phyloP scores from a whole-genome alignment of 2,888 invertebrate species.

The Spicauda simplicius region DNA sequence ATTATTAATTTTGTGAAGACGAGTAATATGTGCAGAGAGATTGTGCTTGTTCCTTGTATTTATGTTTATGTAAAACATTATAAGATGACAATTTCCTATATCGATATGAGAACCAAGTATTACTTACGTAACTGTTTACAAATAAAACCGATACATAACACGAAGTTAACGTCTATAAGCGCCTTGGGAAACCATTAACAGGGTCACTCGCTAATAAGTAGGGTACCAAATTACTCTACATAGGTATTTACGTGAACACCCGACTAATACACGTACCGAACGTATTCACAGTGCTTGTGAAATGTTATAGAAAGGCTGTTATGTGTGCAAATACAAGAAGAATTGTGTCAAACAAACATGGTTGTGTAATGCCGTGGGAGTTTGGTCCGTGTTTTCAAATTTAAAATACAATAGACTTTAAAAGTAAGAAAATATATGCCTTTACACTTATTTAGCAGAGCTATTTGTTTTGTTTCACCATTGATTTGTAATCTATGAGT shows the following conservation, averaged over 20 bases:
- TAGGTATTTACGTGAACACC: constrained; percentile 4
- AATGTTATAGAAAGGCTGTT: constrained; percentile 30
- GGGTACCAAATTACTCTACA: constrained; percentile 33
- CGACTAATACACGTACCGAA: constrained; percentile 13
- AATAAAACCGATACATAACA: too few species aligned
- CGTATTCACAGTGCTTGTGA: constrained; percentile 29
- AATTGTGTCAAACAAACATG: constrained; percentile 37
- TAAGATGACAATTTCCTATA: too few species aligned
- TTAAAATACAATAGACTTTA: constrained; percentile 27
- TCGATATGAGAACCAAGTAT: too few species aligned
- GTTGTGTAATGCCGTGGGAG: constrained; percentile 64
- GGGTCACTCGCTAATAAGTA: constrained; percentile 53
- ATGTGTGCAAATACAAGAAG: constrained; percentile 33
- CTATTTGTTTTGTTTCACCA: constrained; percentile 2
- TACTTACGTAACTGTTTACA: too few species aligned
- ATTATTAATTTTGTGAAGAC: too few species aligned
- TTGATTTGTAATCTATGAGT: not conserved
- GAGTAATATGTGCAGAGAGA: too few species aligned
- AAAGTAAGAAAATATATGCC: constrained; percentile 14
- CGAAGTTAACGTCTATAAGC: constrained; percentile 18
- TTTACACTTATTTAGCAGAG: not conserved
- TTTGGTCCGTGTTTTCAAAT: constrained; percentile 41
- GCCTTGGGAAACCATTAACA: constrained; percentile 54
- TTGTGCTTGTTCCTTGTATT: too few species aligned
- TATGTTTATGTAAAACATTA: too few species aligned